A percentile compares a stretch with the other conserved stretches of the same genome.
Conservation (phyloP, 2,888 invertebrate genomes). For the Siphlonurus alternatus region DNA sequence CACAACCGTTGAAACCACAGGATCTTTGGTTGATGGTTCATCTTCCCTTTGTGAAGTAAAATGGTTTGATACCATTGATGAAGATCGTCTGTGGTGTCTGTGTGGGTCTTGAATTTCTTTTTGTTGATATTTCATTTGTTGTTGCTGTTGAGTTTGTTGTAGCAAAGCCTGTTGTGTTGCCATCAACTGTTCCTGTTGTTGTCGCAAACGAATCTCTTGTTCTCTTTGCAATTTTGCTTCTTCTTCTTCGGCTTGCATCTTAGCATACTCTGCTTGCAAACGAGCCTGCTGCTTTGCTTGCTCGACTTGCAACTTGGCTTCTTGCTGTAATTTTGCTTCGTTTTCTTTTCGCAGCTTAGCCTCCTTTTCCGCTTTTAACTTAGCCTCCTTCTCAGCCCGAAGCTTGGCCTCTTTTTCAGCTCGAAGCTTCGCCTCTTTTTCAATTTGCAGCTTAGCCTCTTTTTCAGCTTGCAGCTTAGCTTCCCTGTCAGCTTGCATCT, state of each 20-base stretch:
- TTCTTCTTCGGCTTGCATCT: neutral
- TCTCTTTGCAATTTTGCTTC: constrained; percentile 4
- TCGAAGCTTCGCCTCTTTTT: constrained; percentile 1
- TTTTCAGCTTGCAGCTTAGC: constrained; percentile 3
- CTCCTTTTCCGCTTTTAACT: neutral
- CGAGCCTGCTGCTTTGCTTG: neutral
- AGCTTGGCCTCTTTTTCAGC: neutral
- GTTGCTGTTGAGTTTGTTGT: neutral
- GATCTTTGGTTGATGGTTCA: neutral
- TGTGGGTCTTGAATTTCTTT: too few relatives aligned
- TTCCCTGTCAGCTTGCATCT: constrained; percentile 10
- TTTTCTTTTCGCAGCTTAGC: neutral
- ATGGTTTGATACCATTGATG: too few relatives aligned
- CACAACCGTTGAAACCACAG: neutral
- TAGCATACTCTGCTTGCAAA: neutral
- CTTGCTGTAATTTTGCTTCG: neutral
- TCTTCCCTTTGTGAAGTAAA: neutral
- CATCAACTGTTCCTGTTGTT: neutral
- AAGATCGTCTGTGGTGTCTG: too few relatives aligned
- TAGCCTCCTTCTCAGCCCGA: neutral
- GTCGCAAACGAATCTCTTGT: constrained; percentile 5
- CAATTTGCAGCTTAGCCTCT: neutral
- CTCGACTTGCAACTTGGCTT: neutral
- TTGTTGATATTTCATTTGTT: neutral
- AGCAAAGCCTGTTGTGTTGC: neutral